phyloP scores from a whole-genome alignment of 2,797 vertebrate genomes.

The Typhlichthys eigenmanni region DNA sequence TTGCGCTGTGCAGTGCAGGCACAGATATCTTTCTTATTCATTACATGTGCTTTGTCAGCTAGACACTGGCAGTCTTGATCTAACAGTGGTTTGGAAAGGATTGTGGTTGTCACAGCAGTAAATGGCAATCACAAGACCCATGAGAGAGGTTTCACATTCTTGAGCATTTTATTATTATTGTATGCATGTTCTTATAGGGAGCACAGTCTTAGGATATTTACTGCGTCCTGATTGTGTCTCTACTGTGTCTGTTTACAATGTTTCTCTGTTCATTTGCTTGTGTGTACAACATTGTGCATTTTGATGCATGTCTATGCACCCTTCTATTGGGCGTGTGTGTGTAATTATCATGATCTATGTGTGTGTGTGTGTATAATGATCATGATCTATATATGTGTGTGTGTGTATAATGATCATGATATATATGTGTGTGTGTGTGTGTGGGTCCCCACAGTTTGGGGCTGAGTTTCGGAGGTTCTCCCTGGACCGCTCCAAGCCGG shows the following conservation, averaged over 20 bases:
- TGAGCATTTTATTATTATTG: not conserved
- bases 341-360: not conserved
- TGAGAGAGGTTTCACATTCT: not conserved
- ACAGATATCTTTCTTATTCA: conserved; percentile 40
- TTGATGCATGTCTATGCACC: not conserved
- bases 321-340: not conserved
- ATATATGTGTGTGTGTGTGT: conserved; percentile 1
- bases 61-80: not conserved
- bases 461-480: conserved; percentile 97
- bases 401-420: conserved; percentile 1
- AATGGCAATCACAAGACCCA: not conserved
- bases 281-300: no score
- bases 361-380: not conserved
- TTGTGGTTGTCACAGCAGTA: conserved; percentile 2
- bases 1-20: not conserved
- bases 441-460: conserved; percentile 82
- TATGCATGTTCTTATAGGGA: no score
- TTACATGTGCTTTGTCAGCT: conserved; percentile 18
- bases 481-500: conserved; percentile 93
- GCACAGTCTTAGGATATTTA: not conserved
- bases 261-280: no score
- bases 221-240: not conserved
- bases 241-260: not conserved
- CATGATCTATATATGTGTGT: not conserved
- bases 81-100: conserved; percentile 11